Percentiles rank a stretch among this genome's conserved stretches.
phyloP scores from a whole-genome alignment of 1,140 invertebrate species.

The Oncopodura yosiiana region DNA sequence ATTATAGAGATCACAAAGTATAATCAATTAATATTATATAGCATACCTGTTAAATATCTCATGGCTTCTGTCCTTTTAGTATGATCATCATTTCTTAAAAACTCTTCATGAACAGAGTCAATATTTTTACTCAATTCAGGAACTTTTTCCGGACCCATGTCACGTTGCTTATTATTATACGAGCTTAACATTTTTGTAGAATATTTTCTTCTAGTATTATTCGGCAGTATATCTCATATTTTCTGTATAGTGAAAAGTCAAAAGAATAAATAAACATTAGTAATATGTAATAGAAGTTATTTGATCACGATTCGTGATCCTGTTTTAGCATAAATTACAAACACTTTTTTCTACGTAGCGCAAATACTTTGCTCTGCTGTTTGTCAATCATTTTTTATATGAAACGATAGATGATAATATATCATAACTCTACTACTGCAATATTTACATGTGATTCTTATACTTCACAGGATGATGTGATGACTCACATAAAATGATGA shows the following conservation, averaged over 20 bases:
- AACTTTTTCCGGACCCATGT: constrained; percentile 16
- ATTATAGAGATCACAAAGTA: not conserved
- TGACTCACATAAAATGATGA: too few species aligned
- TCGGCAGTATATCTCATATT: too few species aligned
- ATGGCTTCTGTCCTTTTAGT: constrained; percentile 26
- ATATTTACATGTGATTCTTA: too few species aligned
- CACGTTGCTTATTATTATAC: constrained; percentile 3
- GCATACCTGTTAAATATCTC: constrained; percentile 19
- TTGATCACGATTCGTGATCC: too few species aligned
- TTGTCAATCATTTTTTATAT: not conserved
- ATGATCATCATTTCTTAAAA: constrained; percentile 21
- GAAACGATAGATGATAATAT: not conserved
- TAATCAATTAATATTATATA: not conserved
- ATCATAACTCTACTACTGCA: too few species aligned
- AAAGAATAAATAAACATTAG: too few species aligned
- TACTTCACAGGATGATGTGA: too few species aligned
- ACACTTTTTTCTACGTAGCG: too few species aligned
- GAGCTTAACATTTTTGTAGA: constrained; percentile 3
- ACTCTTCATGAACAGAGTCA: constrained; percentile 20
- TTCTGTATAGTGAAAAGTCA: not conserved
- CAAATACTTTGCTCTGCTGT: too few species aligned
- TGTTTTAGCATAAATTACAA: too few species aligned
- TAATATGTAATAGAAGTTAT: too few species aligned
- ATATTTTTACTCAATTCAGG: constrained; percentile 16
- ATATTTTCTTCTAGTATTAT: too few species aligned